Evolutionary conservation across 2,888 invertebrate species (phyloP).

Genomic region (Noctua comes): DNA sequence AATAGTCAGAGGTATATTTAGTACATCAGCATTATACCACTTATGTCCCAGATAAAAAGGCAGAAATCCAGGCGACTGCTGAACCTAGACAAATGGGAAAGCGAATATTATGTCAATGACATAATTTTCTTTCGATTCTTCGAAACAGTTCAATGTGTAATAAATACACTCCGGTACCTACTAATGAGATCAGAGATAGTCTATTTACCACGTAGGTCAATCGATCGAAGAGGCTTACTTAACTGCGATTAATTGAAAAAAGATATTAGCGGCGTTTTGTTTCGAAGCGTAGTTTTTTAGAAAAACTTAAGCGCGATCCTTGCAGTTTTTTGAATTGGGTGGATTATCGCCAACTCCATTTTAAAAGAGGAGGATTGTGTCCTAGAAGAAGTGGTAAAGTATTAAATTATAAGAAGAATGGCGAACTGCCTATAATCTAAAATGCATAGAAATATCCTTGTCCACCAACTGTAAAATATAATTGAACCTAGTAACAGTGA

Average conservation of each 20-base stretch:
- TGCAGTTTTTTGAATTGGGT: neutral
- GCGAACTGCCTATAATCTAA: neutral
- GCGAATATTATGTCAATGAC: neutral
- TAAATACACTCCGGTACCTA: neutral
- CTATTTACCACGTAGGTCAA: neutral
- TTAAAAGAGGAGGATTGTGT: no score
- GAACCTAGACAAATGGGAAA: neutral
- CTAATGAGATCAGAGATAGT: constrained; percentile 6
- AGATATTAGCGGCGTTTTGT: neutral
- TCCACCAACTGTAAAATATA: neutral
- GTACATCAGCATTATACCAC: neutral
- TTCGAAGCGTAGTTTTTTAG: neutral
- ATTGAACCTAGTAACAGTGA: constrained; percentile 16
- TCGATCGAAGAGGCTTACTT: constrained; percentile 6
- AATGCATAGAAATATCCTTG: neutral
- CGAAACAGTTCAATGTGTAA: neutral
- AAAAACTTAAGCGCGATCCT: neutral
- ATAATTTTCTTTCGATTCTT: neutral
- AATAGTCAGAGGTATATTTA: neutral
- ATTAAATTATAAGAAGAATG: no score
- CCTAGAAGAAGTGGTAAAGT: no score
- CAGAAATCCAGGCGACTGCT: neutral
- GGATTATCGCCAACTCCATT: neutral
- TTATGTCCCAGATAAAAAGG: neutral
- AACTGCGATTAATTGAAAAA: neutral